These are phyloP conservation scores for Hexactinellida sp. DNA, from an alignment of 37 sponge, comb jelly and placozoan genomes.

Conservation along the genomic window DNA sequence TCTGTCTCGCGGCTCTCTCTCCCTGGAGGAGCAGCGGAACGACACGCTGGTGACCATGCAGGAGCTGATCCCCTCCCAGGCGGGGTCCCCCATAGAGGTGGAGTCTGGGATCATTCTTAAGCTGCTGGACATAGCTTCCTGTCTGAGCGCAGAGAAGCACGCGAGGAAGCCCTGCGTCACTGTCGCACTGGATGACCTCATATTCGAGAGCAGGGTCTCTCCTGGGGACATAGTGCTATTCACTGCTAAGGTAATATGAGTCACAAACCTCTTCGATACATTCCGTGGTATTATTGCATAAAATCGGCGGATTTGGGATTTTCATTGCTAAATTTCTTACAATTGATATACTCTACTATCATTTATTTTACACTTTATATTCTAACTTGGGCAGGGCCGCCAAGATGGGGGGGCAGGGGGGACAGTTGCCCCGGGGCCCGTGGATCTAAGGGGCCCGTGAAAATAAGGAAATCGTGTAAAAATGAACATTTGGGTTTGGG, in stretches of 20 bases:
- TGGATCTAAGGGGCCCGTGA: too few relatives aligned
- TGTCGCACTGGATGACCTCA: conserved; percentile 31
- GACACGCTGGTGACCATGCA: not conserved
- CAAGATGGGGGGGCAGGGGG: too few relatives aligned
- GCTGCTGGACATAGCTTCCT: conserved; percentile 31
- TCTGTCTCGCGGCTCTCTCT: not conserved
- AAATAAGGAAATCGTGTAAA: too few relatives aligned
- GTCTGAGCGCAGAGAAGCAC: conserved; percentile 31
- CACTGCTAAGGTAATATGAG: not conserved
- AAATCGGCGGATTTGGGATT: too few relatives aligned
- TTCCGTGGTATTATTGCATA: too few relatives aligned
- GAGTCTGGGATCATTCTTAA: conserved; percentile 15
- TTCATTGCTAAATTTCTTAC: too few relatives aligned
- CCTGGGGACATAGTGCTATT: not conserved
- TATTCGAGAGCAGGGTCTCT: conserved; percentile 18
- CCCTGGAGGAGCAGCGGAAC: not conserved
- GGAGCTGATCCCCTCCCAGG: not conserved
- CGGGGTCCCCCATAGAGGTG: not conserved
- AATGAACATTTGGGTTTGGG: too few relatives aligned
- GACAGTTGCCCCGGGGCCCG: too few relatives aligned
- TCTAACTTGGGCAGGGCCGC: too few relatives aligned
- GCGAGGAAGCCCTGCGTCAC: conserved; percentile 31
- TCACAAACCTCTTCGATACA: too few relatives aligned
- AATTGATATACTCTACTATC: too few relatives aligned
- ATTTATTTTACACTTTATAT: too few relatives aligned